Evolutionary conservation across 2,888 invertebrate species (phyloP).

Genomic region (Fragum fragum): DNA sequence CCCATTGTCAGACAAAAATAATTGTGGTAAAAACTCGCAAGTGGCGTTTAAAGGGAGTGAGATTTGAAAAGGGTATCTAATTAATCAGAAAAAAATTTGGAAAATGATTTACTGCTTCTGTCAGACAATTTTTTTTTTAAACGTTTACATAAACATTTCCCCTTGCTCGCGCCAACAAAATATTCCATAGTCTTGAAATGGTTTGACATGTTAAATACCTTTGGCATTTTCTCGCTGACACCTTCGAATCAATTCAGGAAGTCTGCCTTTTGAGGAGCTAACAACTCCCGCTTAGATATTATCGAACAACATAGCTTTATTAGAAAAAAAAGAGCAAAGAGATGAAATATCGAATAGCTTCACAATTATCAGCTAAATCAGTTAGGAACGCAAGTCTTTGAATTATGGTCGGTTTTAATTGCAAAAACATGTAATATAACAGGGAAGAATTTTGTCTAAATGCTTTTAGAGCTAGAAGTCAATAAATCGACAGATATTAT

Average conservation of each 20-base stretch:
- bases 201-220: neutral
- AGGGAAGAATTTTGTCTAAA: conserved; percentile 30
- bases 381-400: conserved; percentile 34
- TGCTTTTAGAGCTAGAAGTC: conserved; percentile 4
- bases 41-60: no score
- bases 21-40: no score
- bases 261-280: neutral
- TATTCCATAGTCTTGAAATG: no score
- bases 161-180: no score
- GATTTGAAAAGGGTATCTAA: no score
- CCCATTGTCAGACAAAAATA: no score
- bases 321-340: neutral
- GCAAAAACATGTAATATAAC: conserved; percentile 54
- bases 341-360: conserved; percentile 3
- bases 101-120: no score
- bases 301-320: neutral
- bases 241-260: neutral
- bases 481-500: neutral
- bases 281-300: neutral
- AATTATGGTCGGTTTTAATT: conserved; percentile 52
- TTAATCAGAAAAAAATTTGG: no score
- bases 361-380: conserved; percentile 10
- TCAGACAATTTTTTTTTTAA: no score
- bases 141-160: no score
- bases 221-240: neutral